These are phyloP conservation scores for Simalia tracyae DNA, from an alignment of 2,797 vertebrate species.

Conservation along the genomic window DNA sequence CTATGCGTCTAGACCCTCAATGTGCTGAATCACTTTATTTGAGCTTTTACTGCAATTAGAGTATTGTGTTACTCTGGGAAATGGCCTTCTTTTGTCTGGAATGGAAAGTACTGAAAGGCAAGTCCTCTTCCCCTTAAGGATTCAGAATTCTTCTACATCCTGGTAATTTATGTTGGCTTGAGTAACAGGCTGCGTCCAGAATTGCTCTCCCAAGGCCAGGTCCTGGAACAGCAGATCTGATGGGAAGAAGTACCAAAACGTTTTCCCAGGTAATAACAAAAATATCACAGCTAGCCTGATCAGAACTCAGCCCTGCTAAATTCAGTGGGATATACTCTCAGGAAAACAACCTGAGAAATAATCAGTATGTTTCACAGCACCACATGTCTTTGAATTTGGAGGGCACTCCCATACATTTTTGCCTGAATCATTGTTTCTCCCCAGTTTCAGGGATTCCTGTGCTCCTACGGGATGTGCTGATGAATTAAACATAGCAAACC, in stretches of 20 bases:
- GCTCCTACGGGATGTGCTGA: background rate
- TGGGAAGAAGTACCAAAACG: background rate
- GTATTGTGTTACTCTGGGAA: fast-evolving
- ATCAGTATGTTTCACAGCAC: background rate
- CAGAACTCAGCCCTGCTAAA: background rate
- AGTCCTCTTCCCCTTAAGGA: conserved; percentile 51
- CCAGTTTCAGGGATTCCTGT: background rate
- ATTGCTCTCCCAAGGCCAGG: fast-evolving
- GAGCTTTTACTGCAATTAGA: conserved; percentile 21
- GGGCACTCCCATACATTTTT: background rate
- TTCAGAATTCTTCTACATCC: background rate
- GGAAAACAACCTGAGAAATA: background rate
- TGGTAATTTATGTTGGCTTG: background rate
- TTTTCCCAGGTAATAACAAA: background rate
- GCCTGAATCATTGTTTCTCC: background rate
- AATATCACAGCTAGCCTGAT: background rate
- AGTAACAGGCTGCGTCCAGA: background rate
- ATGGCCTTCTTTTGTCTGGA: conserved; percentile 51
- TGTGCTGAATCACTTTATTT: conserved; percentile 27
- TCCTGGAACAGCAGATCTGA: background rate
- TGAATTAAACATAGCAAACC: background rate
- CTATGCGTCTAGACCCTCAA: conserved; percentile 15
- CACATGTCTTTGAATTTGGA: background rate
- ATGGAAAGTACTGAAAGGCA: conserved; percentile 38
- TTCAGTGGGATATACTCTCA: background rate